Conservation (phyloP, 1,140 invertebrate genomes). For the Eueides isabella region DNA sequence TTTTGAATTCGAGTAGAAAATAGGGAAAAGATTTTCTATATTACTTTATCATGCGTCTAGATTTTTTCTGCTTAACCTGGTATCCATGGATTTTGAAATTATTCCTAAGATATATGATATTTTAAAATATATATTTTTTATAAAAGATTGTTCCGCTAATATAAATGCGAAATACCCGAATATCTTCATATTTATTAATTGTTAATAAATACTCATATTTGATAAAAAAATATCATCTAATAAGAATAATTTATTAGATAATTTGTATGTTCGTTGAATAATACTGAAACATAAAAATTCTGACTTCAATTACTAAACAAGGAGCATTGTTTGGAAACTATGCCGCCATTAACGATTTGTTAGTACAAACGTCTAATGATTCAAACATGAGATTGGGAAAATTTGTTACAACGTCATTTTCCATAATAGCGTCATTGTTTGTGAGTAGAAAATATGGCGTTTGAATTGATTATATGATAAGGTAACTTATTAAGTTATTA, state of each 20-base stretch:
- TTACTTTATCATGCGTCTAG: no score
- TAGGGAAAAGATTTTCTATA: no score
- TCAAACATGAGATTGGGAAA: slow-evolving; percentile 34
- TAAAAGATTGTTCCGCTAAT: no score
- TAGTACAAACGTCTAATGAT: slow-evolving; percentile 39
- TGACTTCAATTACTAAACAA: slow-evolving; percentile 37
- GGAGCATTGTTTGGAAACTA: slow-evolving; percentile 55
- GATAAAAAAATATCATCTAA: neutral
- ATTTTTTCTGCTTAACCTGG: no score
- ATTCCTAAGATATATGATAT: no score
- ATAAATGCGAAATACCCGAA: no score
- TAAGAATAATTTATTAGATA: neutral
- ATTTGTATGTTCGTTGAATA: neutral
- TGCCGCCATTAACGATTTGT: slow-evolving; percentile 41
- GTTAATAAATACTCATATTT: no score
- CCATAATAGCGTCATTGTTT: slow-evolving; percentile 27
- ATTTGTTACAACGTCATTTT: slow-evolving; percentile 26
- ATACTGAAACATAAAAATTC: slow-evolving; percentile 12
- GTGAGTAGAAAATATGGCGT: neutral
- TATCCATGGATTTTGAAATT: no score
- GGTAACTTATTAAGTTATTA: neutral
- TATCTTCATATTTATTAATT: no score
- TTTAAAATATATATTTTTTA: no score
- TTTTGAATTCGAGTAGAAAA: no score
- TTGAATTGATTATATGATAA: slow-evolving; percentile 3